phyloP scores from a whole-genome alignment of 2,113 vertebrate species.

The Heloderma charlesbogerti region DNA sequence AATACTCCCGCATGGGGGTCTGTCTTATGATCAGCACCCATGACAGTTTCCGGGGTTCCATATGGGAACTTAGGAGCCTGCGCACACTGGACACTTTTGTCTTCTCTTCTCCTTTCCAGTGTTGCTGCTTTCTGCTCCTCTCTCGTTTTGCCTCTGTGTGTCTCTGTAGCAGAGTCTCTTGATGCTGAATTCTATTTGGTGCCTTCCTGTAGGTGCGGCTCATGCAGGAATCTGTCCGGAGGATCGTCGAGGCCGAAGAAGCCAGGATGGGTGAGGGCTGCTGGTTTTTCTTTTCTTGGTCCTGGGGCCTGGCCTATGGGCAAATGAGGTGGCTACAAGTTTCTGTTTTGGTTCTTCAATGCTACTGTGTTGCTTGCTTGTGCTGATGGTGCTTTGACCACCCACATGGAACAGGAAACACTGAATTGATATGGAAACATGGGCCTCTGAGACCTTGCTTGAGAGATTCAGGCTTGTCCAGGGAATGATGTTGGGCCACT shows the following conservation, averaged over 20 bases:
- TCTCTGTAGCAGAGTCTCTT: background rate
- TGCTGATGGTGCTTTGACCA: background rate
- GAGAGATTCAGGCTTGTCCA: too few species aligned
- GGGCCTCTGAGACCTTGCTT: background rate
- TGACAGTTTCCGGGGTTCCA: too few species aligned
- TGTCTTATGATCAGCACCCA: too few species aligned
- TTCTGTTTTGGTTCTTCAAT: background rate
- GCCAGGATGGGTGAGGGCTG: constrained; percentile 90
- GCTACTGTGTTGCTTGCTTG: background rate
- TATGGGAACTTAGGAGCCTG: too few species aligned
- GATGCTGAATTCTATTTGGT: background rate
- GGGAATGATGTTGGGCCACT: background rate
- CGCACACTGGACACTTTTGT: too few species aligned
- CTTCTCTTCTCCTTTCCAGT: too few species aligned
- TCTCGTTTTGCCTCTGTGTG: too few species aligned
- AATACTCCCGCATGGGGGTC: too few species aligned
- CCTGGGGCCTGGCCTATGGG: background rate
- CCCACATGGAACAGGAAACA: background rate
- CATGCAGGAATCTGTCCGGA: constrained; percentile 97
- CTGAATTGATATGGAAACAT: background rate
- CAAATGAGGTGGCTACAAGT: background rate
- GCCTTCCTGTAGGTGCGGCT: constrained; percentile 84
- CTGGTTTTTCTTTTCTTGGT: background rate
- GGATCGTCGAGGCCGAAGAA: constrained; percentile 96
- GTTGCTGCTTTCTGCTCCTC: too few species aligned